Percentiles rank a stretch among this genome's conserved stretches.
These are phyloP conservation scores for Crotophaga sulcirostris DNA, from an alignment of 2,113 vertebrate species.

Conservation along the genomic window DNA sequence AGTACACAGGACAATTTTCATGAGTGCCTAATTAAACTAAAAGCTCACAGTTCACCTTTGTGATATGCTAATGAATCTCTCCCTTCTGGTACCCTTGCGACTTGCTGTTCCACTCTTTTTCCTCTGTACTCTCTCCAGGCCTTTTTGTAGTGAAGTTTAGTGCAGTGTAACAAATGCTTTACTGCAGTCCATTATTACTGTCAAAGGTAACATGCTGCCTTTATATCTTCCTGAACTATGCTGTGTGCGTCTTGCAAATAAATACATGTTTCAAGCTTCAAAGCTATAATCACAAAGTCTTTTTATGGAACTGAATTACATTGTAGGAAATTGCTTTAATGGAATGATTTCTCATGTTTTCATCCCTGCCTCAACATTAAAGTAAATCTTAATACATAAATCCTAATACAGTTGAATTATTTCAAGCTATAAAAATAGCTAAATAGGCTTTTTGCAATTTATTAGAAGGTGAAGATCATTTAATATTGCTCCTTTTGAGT, in stretches of 20 bases:
- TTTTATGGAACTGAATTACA: slow-evolving; percentile 41
- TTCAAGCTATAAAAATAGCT: slow-evolving; percentile 16
- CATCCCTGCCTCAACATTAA: slow-evolving; percentile 13
- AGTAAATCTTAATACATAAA: slow-evolving; percentile 20
- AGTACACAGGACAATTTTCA: background rate
- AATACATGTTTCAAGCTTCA: slow-evolving; percentile 39
- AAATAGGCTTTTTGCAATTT: slow-evolving; percentile 26
- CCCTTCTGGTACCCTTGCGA: background rate
- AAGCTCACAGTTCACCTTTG: background rate
- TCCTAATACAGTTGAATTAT: slow-evolving; percentile 15
- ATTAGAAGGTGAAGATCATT: slow-evolving; percentile 14
- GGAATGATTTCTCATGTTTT: slow-evolving; percentile 52
- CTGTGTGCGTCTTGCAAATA: background rate
- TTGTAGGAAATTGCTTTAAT: slow-evolving; percentile 50
- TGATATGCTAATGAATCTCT: background rate
- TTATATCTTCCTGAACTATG: background rate
- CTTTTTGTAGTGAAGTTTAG: background rate
- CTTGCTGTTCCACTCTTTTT: background rate
- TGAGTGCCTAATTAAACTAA: background rate
- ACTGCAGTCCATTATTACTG: background rate
- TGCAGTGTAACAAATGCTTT: background rate
- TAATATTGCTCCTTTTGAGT: background rate
- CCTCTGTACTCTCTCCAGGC: background rate
- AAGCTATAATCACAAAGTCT: slow-evolving; percentile 34
- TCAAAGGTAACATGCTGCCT: background rate